Evolutionary conservation across 2,113 vertebrate species (phyloP).

Genomic region (Thalassoma bifasciatum): DNA sequence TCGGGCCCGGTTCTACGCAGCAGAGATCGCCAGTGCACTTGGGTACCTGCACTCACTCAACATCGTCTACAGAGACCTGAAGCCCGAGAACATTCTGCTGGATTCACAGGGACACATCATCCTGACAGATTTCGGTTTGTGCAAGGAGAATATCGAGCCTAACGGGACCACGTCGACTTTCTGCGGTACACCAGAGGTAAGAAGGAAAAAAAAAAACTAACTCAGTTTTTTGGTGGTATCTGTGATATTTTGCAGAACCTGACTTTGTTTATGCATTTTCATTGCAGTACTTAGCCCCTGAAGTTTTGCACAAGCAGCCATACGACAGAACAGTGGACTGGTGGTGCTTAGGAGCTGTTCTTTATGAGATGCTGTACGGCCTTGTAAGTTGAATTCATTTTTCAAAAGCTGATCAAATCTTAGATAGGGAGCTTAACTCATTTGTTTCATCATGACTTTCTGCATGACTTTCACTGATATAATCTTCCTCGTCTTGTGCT

Average conservation of each 20-base stretch:
- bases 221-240: neutral
- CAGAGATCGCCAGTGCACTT: slow-evolving; percentile 97
- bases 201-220: neutral
- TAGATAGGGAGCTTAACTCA: neutral
- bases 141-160: slow-evolving; percentile 98
- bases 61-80: slow-evolving; percentile 98
- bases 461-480: neutral
- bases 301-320: slow-evolving; percentile 98
- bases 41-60: slow-evolving; percentile 98
- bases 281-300: slow-evolving; percentile 94
- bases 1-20: slow-evolving; percentile 94
- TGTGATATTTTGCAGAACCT: neutral
- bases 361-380: slow-evolving; percentile 99
- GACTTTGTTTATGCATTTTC: neutral
- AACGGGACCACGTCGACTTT: slow-evolving; percentile 98
- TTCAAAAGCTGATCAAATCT: too few species aligned
- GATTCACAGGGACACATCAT: slow-evolving; percentile 98
- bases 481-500: neutral
- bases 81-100: slow-evolving; percentile 97
- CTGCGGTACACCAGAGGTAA: slow-evolving; percentile 98
- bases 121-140: slow-evolving; percentile 97
- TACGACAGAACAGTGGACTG: slow-evolving; percentile 98
- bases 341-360: slow-evolving; percentile 98
- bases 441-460: neutral
- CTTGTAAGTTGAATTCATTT: slow-evolving; percentile 88